Evolutionary conservation across 2,888 invertebrate genomes (phyloP).

Genomic region (Dorcus hopei): DNA sequence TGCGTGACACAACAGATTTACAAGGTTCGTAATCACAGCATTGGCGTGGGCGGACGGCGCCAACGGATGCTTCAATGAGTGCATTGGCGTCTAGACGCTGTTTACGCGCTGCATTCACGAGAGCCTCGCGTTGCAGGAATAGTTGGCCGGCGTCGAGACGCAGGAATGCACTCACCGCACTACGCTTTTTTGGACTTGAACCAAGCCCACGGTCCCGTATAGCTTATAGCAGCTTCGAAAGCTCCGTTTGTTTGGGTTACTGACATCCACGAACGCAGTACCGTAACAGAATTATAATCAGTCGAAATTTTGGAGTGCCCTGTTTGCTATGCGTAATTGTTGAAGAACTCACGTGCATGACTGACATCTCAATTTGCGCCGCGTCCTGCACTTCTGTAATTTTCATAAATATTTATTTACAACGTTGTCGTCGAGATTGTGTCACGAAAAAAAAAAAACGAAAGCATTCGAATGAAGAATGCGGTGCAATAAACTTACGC

Average conservation of each 20-base stretch:
- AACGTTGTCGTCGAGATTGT: too few species aligned
- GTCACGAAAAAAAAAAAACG: too few species aligned
- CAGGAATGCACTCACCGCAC: neutral
- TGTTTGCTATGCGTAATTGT: too few species aligned
- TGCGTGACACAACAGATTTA: slow-evolving; percentile 3
- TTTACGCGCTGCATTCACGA: slow-evolving; percentile 2
- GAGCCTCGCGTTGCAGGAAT: slow-evolving; percentile 7
- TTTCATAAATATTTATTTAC: too few species aligned
- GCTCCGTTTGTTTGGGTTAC: slow-evolving; percentile 1
- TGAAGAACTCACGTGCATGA: too few species aligned
- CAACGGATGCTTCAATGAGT: slow-evolving; percentile 4
- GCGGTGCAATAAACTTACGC: too few species aligned
- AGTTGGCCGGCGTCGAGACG: slow-evolving; percentile 6
- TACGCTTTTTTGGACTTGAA: neutral
- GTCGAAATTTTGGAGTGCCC: neutral
- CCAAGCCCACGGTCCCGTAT: neutral
- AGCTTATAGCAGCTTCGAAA: neutral
- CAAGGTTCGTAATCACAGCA: neutral
- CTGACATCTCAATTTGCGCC: too few species aligned
- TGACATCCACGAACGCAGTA: neutral
- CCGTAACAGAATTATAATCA: neutral
- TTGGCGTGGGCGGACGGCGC: slow-evolving; percentile 5
- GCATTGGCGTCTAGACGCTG: slow-evolving; percentile 3
- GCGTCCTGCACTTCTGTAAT: too few species aligned
- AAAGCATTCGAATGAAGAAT: too few species aligned